Conservation (phyloP, 1,140 invertebrate genomes). For the Pectinophora gossypiella region DNA sequence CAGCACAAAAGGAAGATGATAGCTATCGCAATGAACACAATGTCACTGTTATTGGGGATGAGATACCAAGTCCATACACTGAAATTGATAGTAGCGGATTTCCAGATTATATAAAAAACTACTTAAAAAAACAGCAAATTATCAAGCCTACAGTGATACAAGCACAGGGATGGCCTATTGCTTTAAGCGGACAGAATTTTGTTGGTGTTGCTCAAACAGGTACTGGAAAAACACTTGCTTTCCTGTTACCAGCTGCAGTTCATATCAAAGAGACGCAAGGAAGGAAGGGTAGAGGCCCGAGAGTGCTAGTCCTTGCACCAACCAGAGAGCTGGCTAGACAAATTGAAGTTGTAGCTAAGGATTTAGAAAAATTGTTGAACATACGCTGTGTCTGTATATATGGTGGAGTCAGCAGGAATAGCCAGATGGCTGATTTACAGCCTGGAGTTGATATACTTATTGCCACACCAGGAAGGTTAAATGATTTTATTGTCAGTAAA, state of each 20-base stretch:
- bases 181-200: constrained; percentile 92
- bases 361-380: constrained; percentile 88
- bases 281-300: constrained; percentile 87
- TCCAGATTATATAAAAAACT: constrained; percentile 85
- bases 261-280: constrained; percentile 93
- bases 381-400: constrained; percentile 94
- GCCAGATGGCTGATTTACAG: constrained; percentile 85
- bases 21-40: constrained; percentile 59
- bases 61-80: constrained; percentile 53
- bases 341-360: constrained; percentile 93
- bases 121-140: constrained; percentile 85
- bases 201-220: constrained; percentile 96
- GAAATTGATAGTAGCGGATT: constrained; percentile 83
- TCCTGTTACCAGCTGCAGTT: constrained; percentile 88
- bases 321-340: constrained; percentile 97
- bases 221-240: constrained; percentile 92
- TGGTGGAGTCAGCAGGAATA: constrained; percentile 92
- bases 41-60: constrained; percentile 54
- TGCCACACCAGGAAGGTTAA: constrained; percentile 95
- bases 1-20: constrained; percentile 32
- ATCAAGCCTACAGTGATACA: constrained; percentile 91
- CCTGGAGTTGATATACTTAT: constrained; percentile 91
- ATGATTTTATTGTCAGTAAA: constrained; percentile 94
- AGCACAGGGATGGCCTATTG: constrained; percentile 93
- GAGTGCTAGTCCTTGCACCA: constrained; percentile 92